Evolutionary conservation across 2,113 vertebrate genomes (phyloP).

Genomic region (Panthera uncia): DNA sequence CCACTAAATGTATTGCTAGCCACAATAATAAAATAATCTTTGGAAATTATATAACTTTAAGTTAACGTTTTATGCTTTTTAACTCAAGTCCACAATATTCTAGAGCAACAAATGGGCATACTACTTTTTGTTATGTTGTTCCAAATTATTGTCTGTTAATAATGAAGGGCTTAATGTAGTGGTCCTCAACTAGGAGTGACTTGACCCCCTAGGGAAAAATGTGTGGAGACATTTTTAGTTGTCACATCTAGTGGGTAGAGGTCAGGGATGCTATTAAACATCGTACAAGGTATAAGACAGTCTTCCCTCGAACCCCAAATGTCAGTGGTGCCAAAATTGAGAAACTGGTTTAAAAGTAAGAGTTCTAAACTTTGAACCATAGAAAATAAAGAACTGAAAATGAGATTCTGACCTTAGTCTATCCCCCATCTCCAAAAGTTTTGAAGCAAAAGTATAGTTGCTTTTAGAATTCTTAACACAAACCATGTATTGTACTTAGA

Average conservation of each 20-base stretch:
- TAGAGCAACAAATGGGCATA: neutral
- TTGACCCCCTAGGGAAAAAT: neutral
- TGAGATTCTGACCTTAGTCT: neutral
- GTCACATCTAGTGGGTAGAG: neutral
- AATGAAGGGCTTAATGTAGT: neutral
- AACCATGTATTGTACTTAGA: neutral
- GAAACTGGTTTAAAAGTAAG: neutral
- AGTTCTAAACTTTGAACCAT: neutral
- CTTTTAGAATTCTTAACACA: constrained; percentile 20
- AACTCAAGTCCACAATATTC: neutral
- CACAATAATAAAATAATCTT: neutral
- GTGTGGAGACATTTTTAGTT: neutral
- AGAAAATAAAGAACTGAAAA: neutral
- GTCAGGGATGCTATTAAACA: neutral
- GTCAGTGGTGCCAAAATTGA: neutral
- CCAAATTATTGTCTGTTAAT: neutral
- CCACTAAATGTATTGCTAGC: neutral
- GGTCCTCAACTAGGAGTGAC: neutral
- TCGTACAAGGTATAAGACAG: neutral
- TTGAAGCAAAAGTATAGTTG: neutral
- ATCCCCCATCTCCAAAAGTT: neutral
- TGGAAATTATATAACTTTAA: neutral
- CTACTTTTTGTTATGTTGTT: neutral
- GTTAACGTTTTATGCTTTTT: neutral
- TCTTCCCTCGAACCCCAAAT: neutral